Evolutionary conservation across 2,113 vertebrate genomes (phyloP).

Genomic region (Mustelus asterias): DNA sequence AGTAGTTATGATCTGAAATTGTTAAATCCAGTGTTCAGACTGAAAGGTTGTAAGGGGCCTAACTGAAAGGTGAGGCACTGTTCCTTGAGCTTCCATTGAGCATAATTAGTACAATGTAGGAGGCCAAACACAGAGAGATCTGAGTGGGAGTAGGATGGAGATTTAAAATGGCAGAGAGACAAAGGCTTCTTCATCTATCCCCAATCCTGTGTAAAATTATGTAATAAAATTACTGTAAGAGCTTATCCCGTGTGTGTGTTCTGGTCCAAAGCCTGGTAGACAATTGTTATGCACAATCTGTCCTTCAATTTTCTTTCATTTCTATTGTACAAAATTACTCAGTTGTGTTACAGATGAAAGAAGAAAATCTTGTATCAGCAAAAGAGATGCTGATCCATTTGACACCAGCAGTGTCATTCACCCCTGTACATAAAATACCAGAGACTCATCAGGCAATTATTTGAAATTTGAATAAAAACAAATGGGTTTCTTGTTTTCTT

Average conservation of each 20-base stretch:
- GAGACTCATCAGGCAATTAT: no score
- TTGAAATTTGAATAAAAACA: no score
- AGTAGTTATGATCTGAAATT: neutral
- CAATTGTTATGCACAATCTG: neutral
- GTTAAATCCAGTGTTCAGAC: neutral
- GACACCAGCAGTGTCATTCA: neutral
- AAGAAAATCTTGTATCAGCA: neutral
- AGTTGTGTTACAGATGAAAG: neutral
- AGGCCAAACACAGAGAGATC: neutral
- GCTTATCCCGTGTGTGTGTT: neutral
- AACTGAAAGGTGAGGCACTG: neutral
- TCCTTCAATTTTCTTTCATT: neutral
- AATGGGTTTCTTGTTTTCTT: neutral
- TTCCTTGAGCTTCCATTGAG: neutral
- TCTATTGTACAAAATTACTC: neutral
- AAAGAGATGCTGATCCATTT: neutral
- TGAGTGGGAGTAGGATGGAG: neutral
- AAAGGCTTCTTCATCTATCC: neutral
- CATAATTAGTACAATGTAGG: neutral
- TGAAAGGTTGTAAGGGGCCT: no score
- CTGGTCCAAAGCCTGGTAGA: neutral
- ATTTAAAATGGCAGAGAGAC: neutral
- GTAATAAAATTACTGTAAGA: neutral
- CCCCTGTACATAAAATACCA: no score
- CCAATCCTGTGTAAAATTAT: neutral